phyloP scores from a whole-genome alignment of 2,888 invertebrate genomes.

The Dolichopus griseipennis region DNA sequence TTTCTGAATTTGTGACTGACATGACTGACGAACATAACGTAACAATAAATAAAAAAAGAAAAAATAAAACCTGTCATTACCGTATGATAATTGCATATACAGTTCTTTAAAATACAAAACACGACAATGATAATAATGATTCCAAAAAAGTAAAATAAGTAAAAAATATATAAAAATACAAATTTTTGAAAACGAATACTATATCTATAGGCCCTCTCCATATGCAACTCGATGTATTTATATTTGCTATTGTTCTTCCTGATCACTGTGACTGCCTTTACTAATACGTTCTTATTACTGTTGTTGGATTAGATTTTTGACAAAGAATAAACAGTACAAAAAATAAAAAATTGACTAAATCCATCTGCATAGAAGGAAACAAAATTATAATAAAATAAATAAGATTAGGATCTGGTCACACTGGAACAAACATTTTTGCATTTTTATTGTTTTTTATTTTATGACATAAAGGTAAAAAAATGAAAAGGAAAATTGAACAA shows the following conservation, averaged over 20 bases:
- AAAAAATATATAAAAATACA: too few relatives aligned
- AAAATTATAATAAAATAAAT: slow-evolving; percentile 6
- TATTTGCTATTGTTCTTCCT: neutral
- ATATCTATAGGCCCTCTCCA: neutral
- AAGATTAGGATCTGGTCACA: slow-evolving; percentile 4
- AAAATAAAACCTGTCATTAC: neutral
- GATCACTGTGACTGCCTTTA: neutral
- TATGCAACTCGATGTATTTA: neutral
- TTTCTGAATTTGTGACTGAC: neutral
- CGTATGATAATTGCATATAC: neutral
- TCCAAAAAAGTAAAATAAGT: too few relatives aligned
- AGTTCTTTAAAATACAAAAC: neutral
- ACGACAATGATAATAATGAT: neutral
- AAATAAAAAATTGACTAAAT: neutral
- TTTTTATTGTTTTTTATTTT: neutral
- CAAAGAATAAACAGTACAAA: neutral
- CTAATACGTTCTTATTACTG: neutral
- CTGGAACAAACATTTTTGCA: slow-evolving; percentile 1
- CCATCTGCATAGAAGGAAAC: slow-evolving; percentile 1
- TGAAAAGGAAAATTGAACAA: too few relatives aligned
- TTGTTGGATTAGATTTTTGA: neutral
- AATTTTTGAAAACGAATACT: neutral
- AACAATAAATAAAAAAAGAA: too few relatives aligned
- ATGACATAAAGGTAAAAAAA: neutral
- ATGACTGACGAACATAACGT: neutral